Evolutionary conservation across 1,140 invertebrate species (phyloP).

Genomic region (Phocides pigmalion): DNA sequence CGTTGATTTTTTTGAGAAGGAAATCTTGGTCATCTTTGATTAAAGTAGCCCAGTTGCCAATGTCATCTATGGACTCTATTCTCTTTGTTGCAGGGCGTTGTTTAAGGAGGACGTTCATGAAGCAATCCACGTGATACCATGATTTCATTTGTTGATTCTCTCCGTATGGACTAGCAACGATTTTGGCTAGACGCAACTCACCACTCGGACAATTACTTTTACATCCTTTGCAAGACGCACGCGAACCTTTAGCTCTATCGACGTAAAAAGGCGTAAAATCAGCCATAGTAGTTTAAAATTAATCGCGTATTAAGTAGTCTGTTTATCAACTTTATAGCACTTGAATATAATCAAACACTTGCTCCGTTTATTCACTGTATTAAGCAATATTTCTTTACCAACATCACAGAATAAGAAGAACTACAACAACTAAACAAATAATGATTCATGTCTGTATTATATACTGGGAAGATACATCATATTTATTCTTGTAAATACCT

Average conservation of each 20-base stretch:
- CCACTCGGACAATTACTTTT: conserved; percentile 91
- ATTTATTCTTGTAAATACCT: no score
- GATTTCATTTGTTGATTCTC: conserved; percentile 92
- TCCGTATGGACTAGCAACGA: conserved; percentile 91
- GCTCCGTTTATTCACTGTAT: no score
- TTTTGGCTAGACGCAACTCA: conserved; percentile 89
- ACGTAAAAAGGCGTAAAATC: conserved; percentile 85
- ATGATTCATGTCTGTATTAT: no score
- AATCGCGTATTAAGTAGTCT: no score
- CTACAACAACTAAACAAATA: no score
- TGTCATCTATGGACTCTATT: conserved; percentile 91
- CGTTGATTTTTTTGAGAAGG: conserved; percentile 86
- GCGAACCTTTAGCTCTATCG: conserved; percentile 91
- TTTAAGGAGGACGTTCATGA: conserved; percentile 91
- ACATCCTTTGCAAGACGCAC: conserved; percentile 94
- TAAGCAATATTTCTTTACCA: no score
- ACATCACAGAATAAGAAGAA: no score
- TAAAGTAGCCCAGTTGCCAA: conserved; percentile 90
- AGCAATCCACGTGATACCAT: conserved; percentile 92
- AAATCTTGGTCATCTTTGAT: conserved; percentile 87
- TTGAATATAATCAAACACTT: no score
- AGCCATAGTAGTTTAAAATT: conserved; percentile 42
- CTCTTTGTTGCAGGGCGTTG: conserved; percentile 92
- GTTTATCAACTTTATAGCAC: no score
- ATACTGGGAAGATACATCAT: no score